Percentiles rank a stretch among this genome's conserved stretches.
Evolutionary conservation across 2,113 vertebrate genomes (phyloP).

Genomic region (Lophura nycthemera): DNA sequence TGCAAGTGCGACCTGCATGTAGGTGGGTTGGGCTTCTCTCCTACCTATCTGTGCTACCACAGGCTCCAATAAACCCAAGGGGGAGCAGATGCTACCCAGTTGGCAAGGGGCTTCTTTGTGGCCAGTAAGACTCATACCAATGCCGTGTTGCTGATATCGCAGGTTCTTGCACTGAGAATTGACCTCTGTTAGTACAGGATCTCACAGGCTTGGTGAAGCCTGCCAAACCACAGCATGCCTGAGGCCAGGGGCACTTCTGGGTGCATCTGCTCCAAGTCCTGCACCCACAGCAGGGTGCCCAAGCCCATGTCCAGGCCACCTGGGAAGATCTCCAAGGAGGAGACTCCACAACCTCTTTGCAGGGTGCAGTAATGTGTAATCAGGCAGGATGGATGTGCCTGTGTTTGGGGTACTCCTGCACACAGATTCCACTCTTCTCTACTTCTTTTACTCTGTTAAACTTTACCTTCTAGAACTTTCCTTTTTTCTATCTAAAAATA

Average conservation of each 20-base stretch:
- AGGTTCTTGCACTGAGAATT: slow-evolving; percentile 56
- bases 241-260: neutral
- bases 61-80: neutral
- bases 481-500: neutral
- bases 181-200: slow-evolving; percentile 43
- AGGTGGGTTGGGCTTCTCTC: neutral
- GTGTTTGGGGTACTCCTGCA: neutral
- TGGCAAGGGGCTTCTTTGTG: neutral
- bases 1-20: fast-evolving
- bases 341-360: neutral
- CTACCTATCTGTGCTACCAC: too few species aligned
- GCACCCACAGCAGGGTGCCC: neutral
- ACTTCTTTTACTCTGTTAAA: neutral
- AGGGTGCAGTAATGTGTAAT: neutral
- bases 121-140: neutral
- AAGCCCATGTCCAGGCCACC: neutral
- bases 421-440: neutral
- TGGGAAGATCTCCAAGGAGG: neutral
- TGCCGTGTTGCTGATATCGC: neutral
- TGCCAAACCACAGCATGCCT: neutral
- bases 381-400: neutral
- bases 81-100: neutral
- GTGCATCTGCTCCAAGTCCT: neutral
- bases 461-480: neutral
- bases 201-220: slow-evolving; percentile 48